Evolutionary conservation across 2,888 invertebrate species (phyloP).

Genomic region (Aromia moschata): DNA sequence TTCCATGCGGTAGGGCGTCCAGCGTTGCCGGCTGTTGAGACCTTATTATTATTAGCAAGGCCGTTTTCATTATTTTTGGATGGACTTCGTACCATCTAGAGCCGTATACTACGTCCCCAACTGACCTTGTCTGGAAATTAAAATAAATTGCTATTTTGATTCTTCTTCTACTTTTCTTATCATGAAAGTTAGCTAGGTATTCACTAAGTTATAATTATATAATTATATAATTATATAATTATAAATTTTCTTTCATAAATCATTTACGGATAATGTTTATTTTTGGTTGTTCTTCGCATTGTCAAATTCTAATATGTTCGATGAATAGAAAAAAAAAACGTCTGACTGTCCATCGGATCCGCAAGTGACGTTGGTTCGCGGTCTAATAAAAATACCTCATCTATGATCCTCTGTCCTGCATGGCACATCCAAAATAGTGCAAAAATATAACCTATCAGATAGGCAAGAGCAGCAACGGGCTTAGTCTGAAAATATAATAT

Average conservation of each 20-base stretch:
- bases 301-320: no score
- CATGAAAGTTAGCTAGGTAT: no score
- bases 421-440: conserved; percentile 2
- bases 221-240: no score
- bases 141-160: no score
- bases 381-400: conserved; percentile 16
- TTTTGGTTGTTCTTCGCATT: no score
- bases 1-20: not conserved
- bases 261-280: no score
- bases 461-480: not conserved
- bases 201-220: no score
- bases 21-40: not conserved
- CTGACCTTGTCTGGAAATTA: not conserved
- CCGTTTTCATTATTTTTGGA: not conserved
- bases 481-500: not conserved
- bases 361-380: not conserved
- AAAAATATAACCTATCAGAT: not conserved
- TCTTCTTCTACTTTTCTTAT: no score
- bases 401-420: conserved; percentile 4
- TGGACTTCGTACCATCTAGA: not conserved
- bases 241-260: no score
- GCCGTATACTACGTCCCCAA: not conserved
- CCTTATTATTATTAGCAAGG: not conserved
- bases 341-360: no score
- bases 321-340: no score